Conservation (phyloP, 2,888 invertebrate genomes). For the Leptogaster cylindrica region DNA sequence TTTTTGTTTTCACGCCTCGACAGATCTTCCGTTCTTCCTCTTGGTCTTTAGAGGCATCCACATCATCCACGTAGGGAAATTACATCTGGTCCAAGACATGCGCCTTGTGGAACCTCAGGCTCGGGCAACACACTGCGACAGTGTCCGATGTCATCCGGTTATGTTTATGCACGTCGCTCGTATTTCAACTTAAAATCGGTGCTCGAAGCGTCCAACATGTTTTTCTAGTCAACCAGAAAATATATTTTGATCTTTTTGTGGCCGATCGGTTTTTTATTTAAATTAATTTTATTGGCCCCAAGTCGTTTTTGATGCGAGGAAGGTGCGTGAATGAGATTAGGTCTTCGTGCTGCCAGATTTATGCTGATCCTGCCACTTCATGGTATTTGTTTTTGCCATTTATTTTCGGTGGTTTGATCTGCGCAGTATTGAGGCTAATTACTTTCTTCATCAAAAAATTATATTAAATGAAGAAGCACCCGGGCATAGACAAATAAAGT, state of each 20-base stretch:
- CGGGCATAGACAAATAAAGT: no score
- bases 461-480: background rate
- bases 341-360: slow-evolving; percentile 34
- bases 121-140: background rate
- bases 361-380: slow-evolving; percentile 19
- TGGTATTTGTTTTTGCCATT: slow-evolving; percentile 16
- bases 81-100: slow-evolving; percentile 28
- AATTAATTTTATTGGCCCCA: slow-evolving; percentile 33
- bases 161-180: slow-evolving; percentile 29
- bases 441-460: background rate
- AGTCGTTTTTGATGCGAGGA: slow-evolving; percentile 38
- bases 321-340: slow-evolving; percentile 38
- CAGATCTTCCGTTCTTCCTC: slow-evolving; percentile 25
- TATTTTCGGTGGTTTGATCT: slow-evolving; percentile 30
- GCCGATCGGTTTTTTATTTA: slow-evolving; percentile 34
- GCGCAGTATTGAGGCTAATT: no score
- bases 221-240: slow-evolving; percentile 38
- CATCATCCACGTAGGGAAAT: background rate
- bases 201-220: slow-evolving; percentile 26
- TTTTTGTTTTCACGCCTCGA: slow-evolving; percentile 40
- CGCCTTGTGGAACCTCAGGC: background rate
- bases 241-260: slow-evolving; percentile 17
- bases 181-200: slow-evolving; percentile 34
- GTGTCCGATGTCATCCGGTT: slow-evolving; percentile 40
- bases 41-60: background rate